Evolutionary conservation across 1,140 invertebrate genomes (phyloP).

Genomic region (Helicoverpa armigera): DNA sequence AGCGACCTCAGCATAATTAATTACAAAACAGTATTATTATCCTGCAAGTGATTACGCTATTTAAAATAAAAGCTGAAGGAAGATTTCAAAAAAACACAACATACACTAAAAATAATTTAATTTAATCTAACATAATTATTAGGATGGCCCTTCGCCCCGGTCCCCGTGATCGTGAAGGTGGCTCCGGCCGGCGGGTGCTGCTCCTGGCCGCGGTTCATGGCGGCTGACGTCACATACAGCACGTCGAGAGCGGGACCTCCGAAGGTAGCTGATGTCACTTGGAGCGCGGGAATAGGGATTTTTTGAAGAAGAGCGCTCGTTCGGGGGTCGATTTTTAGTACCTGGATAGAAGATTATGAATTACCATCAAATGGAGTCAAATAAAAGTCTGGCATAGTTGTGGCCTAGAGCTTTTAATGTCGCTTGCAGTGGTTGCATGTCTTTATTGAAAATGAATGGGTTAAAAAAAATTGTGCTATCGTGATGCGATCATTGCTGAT

Average conservation of each 20-base stretch:
- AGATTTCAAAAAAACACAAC: too few relatives aligned
- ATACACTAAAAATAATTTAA: constrained; percentile 51
- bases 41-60: too few relatives aligned
- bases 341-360: constrained; percentile 55
- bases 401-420: too few relatives aligned
- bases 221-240: constrained; percentile 92
- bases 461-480: too few relatives aligned
- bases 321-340: constrained; percentile 79
- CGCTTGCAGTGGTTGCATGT: too few relatives aligned
- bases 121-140: constrained; percentile 66
- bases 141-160: constrained; percentile 88
- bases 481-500: too few relatives aligned
- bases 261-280: constrained; percentile 93
- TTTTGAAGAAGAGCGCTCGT: constrained; percentile 84
- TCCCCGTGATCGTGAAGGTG: constrained; percentile 90
- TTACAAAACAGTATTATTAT: too few relatives aligned
- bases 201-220: constrained; percentile 85
- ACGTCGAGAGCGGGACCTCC: constrained; percentile 92
- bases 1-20: too few relatives aligned
- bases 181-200: constrained; percentile 89
- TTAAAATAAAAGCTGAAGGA: too few relatives aligned
- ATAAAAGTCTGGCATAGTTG: too few relatives aligned
- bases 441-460: too few relatives aligned
- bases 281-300: constrained; percentile 90
- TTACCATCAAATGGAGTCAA: too few relatives aligned